phyloP scores from a whole-genome alignment of 2,888 invertebrate species.

The Petrophora chlorosata region DNA sequence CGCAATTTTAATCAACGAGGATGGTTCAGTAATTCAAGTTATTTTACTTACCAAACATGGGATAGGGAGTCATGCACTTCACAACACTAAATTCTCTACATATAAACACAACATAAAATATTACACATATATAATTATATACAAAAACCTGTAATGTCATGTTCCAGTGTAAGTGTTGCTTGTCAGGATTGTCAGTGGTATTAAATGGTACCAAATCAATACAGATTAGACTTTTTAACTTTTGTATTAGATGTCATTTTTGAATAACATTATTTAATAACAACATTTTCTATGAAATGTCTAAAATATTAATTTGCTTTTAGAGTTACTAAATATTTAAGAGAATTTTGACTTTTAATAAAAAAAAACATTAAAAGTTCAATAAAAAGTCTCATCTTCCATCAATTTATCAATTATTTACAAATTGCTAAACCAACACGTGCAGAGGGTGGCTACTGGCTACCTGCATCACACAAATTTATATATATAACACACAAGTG shows the following conservation, averaged over 20 bases:
- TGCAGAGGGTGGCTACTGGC: background rate
- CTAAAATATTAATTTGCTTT: no score
- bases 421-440: slow-evolving; percentile 1
- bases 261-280: no score
- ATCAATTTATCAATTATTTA: slow-evolving; percentile 7
- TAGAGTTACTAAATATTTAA: no score
- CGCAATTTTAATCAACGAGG: background rate
- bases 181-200: no score
- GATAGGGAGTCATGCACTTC: slow-evolving; percentile 20
- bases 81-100: slow-evolving; percentile 10
- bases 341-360: no score
- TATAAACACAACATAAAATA: background rate
- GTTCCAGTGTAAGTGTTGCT: background rate
- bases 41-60: slow-evolving; percentile 21
- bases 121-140: no score
- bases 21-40: slow-evolving; percentile 1
- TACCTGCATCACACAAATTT: slow-evolving; percentile 9
- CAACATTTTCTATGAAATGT: no score
- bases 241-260: no score
- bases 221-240: no score
- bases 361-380: no score
- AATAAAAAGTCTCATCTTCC: no score
- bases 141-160: background rate
- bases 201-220: no score
- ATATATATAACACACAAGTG: slow-evolving; percentile 37